These are phyloP conservation scores for Equus przewalskii DNA, from an alignment of 2,113 vertebrate genomes.

Conservation along the genomic window DNA sequence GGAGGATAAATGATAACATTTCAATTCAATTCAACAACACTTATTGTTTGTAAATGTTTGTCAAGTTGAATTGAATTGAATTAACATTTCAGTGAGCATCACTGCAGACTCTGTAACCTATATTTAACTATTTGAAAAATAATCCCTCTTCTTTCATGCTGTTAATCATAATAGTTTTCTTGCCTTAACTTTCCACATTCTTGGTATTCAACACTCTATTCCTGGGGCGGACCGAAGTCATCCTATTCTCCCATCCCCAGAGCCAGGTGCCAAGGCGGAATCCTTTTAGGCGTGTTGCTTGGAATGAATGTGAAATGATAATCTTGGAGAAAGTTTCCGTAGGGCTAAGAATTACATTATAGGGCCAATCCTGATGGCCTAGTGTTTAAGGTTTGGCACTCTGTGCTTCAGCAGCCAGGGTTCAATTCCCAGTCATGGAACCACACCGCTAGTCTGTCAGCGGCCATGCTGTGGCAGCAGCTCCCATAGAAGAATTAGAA, in stretches of 20 bases:
- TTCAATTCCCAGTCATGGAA: too few relatives aligned
- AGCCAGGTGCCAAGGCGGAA: neutral
- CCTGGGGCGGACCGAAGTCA: neutral
- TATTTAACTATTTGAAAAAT: slow-evolving; percentile 75
- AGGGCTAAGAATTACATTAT: neutral
- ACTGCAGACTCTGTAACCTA: slow-evolving; percentile 67
- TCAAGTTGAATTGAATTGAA: slow-evolving; percentile 75
- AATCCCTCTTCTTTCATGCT: neutral
- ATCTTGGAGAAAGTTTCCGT: neutral
- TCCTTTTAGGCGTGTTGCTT: neutral
- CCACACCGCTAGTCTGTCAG: too few relatives aligned
- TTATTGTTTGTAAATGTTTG: slow-evolving; percentile 82
- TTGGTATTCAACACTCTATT: neutral
- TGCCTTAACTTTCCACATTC: neutral
- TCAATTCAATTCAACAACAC: slow-evolving; percentile 72
- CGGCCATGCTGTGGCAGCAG: too few relatives aligned
- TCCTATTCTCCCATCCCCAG: neutral
- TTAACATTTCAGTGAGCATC: slow-evolving; percentile 74
- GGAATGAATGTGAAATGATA: neutral
- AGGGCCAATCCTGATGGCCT: too few relatives aligned
- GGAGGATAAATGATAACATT: slow-evolving; percentile 79
- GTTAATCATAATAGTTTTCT: neutral
- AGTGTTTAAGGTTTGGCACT: too few relatives aligned
- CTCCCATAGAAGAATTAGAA: too few relatives aligned
- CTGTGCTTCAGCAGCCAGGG: too few relatives aligned